A percentile compares a stretch with the other conserved stretches of the same genome.
These are phyloP conservation scores for Resseliella maxima DNA, from an alignment of 2,888 invertebrate species.

Conservation along the genomic window DNA sequence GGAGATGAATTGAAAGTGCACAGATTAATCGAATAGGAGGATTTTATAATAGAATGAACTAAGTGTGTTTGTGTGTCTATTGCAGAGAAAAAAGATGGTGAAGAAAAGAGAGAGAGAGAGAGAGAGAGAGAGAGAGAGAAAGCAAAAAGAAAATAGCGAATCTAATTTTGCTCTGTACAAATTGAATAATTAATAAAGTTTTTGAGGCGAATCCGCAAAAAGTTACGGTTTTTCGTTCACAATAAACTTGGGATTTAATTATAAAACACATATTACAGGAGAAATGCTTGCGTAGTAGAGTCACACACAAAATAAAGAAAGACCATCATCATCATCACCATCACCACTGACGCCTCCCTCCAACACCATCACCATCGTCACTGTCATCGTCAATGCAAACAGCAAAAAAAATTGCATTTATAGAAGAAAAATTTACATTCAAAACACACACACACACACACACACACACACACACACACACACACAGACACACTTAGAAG, in stretches of 20 bases:
- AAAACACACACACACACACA: too few species aligned
- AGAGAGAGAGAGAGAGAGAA: background rate
- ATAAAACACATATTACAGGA: background rate
- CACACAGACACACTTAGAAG: background rate
- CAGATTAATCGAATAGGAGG: background rate
- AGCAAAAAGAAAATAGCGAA: conserved; percentile 1
- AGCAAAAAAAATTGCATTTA: too few species aligned
- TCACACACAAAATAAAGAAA: too few species aligned
- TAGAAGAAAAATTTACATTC: too few species aligned
- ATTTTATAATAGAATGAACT: background rate
- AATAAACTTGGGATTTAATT: background rate
- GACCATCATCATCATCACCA: too few species aligned
- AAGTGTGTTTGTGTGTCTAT: background rate
- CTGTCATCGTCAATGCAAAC: too few species aligned
- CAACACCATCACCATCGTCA: too few species aligned
- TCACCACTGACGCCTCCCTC: too few species aligned
- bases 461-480: background rate
- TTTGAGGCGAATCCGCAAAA: conserved; percentile 1
- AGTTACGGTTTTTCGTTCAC: conserved; percentile 7
- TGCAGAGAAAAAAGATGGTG: background rate
- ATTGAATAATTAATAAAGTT: conserved; percentile 30
- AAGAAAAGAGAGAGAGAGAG: background rate
- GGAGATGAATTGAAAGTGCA: background rate
- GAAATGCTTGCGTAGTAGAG: background rate
- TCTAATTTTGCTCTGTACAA: conserved; percentile 27